These are phyloP conservation scores for Pantherophis vulpinus DNA, from an alignment of 2,797 vertebrate species.

Conservation along the genomic window DNA sequence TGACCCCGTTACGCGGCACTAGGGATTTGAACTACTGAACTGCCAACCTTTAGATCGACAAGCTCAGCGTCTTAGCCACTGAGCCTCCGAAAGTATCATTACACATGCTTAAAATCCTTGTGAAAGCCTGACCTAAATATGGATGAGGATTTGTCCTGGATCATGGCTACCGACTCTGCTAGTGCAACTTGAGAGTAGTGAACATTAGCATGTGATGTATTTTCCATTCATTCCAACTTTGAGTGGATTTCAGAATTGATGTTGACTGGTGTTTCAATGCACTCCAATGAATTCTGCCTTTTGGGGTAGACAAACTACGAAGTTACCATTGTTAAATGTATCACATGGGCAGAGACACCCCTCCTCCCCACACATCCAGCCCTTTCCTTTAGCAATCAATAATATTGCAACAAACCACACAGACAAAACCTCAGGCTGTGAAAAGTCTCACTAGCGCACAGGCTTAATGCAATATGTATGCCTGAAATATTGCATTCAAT, in stretches of 20 bases:
- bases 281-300: conserved; percentile 15
- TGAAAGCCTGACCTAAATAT: background rate
- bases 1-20: too few species aligned
- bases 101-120: conserved; percentile 3
- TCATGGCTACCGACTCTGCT: background rate
- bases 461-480: conserved; percentile 5
- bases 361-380: background rate
- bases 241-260: conserved; percentile 28
- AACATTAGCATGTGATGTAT: conserved; percentile 33
- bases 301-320: conserved; percentile 28
- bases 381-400: conserved; percentile 15
- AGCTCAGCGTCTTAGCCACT: too few species aligned
- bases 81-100: too few species aligned
- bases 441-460: conserved; percentile 1
- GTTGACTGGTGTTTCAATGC: conserved; percentile 23
- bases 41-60: too few species aligned
- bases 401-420: conserved; percentile 30
- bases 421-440: background rate
- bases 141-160: background rate
- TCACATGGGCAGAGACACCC: background rate
- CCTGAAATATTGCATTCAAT: conserved; percentile 35
- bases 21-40: too few species aligned
- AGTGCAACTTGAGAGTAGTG: conserved; percentile 20
- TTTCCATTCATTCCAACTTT: conserved; percentile 47
- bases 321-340: conserved; percentile 40